Percentiles rank a stretch among this genome's conserved stretches.
These are phyloP conservation scores for Drosophila prolongata DNA, from an alignment of 2,888 invertebrate species.

Conservation along the genomic window DNA sequence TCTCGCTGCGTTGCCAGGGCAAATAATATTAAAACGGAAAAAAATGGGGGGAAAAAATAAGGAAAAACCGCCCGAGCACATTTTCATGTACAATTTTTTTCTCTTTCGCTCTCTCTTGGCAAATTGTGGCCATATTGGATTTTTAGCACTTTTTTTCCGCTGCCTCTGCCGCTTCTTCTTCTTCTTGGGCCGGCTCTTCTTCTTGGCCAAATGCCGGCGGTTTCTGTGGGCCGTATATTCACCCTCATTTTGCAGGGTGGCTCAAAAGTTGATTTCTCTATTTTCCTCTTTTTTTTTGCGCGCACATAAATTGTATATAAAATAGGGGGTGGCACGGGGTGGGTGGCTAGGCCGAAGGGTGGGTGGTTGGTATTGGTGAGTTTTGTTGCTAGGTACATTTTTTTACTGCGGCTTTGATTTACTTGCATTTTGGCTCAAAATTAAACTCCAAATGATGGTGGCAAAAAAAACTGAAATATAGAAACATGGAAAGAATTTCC, in stretches of 20 bases:
- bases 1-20: slow-evolving; percentile 46
- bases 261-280: slow-evolving; percentile 55
- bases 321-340: slow-evolving; percentile 36
- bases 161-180: slow-evolving; percentile 20
- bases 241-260: slow-evolving; percentile 69
- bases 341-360: slow-evolving; percentile 43
- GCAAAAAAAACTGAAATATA: neutral
- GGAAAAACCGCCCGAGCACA: slow-evolving; percentile 14
- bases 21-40: slow-evolving; percentile 48
- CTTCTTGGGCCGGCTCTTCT: slow-evolving; percentile 20
- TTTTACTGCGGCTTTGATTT: slow-evolving; percentile 23
- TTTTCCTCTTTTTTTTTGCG: slow-evolving; percentile 37
- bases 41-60: neutral
- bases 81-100: slow-evolving; percentile 71
- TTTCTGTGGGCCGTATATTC: slow-evolving; percentile 54
- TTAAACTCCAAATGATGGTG: slow-evolving; percentile 17
- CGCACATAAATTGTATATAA: slow-evolving; percentile 77
- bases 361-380: slow-evolving; percentile 58
- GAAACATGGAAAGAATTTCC: neutral
- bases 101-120: slow-evolving; percentile 47
- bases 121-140: slow-evolving; percentile 81
- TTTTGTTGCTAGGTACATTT: slow-evolving; percentile 68
- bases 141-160: slow-evolving; percentile 65
- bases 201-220: slow-evolving; percentile 79
- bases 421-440: slow-evolving; percentile 22